Evolutionary conservation across 2,797 vertebrate species (phyloP).

Genomic region (Anabas testudineus): DNA sequence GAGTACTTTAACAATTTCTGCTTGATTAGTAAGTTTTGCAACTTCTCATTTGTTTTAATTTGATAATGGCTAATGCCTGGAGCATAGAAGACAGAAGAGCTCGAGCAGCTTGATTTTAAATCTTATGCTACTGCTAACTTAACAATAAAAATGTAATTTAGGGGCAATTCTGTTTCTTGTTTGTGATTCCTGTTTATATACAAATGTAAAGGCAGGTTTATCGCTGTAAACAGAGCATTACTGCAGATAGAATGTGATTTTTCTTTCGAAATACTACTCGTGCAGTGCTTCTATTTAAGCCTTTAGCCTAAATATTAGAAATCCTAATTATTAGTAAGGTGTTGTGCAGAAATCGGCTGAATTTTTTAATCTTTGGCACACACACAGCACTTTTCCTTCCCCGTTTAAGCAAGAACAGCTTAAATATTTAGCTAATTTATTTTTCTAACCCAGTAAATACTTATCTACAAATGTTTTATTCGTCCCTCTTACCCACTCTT

Average conservation of each 20-base stretch:
- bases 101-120: no score
- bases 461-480: constrained; percentile 11
- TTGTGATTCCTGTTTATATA: no score
- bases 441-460: neutral
- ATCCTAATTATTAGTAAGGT: no score
- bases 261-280: neutral
- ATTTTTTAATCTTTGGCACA: neutral
- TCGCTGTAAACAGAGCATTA: neutral
- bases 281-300: neutral
- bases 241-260: neutral
- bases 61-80: no score
- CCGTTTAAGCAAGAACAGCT: neutral
- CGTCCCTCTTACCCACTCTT: neutral
- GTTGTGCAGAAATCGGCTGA: neutral
- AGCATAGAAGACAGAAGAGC: no score
- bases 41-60: no score
- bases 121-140: no score
- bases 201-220: no score
- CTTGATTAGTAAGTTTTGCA: no score
- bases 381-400: neutral
- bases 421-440: neutral
- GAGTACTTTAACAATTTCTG: no score
- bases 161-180: no score
- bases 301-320: neutral
- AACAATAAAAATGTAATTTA: no score